Evolutionary conservation across 2,888 invertebrate genomes (phyloP), one percentile per base, ranked within the genome.

Genomic region (Caenorhabditis parvicauda): DNA sequence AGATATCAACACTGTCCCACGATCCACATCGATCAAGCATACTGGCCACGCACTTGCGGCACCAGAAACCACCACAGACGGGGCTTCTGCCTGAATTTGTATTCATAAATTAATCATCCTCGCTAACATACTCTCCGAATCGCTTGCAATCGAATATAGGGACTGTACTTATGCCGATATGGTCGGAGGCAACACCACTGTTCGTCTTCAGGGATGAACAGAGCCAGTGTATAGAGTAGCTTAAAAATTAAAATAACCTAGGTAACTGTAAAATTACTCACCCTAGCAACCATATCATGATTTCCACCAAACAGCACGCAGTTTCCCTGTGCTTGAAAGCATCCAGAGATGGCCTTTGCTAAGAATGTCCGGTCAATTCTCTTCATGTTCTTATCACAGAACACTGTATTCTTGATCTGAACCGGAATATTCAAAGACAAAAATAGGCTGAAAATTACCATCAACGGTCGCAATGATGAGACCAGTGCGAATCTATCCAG

Each of bases 1-100:
- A 7, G 77, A 73, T 44, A 65, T 58, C 28, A 67, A 67, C 24
- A 79, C 79, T 6, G 70, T 65, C 4, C 61, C 51, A 39, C 71
- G 54, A 41, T 79, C 77, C 2, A 76, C 44, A 55, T 79, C 79
- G 21, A 79, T 66, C 6, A 79, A 57, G 37, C 73, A 72, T 19
- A 71, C 54, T 2, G 79, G 76, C 77, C 79, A 79, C 14, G 60
- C 56, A 17, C 64, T 57, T 24, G 56, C 54, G 7, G 58, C 54
- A 21, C 67, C 68, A 24, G 55, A 50, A 28, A 48, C 42, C 22
- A 74, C 63, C 9, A 73, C 59, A 2, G 56, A 50, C 19, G 59
- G 54, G 9, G 70, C 54, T 42, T 73, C 68, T 2, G 57, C 47
- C 72, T 72, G 53, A 52, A 70, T 62, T 21, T 17, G 14, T 12